Evolutionary conservation across 1,140 invertebrate species (phyloP).

Genomic region (Melanaphis sacchari): DNA sequence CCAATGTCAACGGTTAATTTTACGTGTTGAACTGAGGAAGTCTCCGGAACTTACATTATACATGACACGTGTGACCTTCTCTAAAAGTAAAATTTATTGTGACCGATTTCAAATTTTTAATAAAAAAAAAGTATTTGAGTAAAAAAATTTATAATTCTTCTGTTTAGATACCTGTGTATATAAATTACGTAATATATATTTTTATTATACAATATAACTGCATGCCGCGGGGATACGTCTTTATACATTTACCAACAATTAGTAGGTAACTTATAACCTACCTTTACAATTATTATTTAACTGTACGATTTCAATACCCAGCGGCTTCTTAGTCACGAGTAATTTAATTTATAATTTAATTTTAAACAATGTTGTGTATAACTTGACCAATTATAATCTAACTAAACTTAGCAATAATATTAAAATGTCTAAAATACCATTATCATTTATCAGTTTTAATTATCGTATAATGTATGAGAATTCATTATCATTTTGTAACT

Average conservation of each 20-base stretch:
- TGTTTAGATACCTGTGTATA: background rate
- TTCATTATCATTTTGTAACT: background rate
- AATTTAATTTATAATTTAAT: background rate
- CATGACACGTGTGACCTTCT: background rate
- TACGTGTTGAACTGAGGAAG: background rate
- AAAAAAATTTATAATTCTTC: background rate
- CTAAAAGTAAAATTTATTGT: background rate
- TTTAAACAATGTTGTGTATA: background rate
- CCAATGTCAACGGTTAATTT: conserved; percentile 18
- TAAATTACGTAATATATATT: background rate
- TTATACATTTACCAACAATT: background rate
- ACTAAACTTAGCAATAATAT: background rate
- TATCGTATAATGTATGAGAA: background rate
- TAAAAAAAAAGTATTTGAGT: background rate
- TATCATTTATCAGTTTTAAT: background rate
- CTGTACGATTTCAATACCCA: background rate
- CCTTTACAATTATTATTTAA: background rate
- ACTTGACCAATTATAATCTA: background rate
- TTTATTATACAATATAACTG: background rate
- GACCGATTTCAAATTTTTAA: conserved; percentile 9
- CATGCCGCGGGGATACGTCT: background rate
- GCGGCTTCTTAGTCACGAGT: background rate
- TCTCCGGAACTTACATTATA: background rate
- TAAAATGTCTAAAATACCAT: background rate
- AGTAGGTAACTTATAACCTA: background rate